Evolutionary conservation across 2,113 vertebrate genomes (phyloP).

Genomic region (Ptychochromis oligacanthus): DNA sequence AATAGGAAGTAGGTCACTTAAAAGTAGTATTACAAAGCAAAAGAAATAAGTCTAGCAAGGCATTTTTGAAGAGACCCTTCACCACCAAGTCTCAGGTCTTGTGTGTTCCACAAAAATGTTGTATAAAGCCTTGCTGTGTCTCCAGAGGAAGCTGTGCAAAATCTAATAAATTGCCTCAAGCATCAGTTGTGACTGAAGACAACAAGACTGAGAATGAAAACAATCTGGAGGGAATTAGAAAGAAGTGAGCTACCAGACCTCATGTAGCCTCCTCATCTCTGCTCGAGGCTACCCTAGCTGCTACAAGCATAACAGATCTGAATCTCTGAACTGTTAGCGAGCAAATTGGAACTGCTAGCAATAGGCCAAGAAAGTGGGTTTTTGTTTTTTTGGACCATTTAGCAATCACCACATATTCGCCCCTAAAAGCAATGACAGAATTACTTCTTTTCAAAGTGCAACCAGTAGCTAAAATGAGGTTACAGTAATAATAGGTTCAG

Average conservation of each 20-base stretch:
- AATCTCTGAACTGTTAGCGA: neutral
- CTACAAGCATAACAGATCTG: neutral
- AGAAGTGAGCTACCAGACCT: slow-evolving; percentile 16
- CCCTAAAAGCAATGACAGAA: neutral
- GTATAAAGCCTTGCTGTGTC: neutral
- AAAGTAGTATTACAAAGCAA: neutral
- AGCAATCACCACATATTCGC: neutral
- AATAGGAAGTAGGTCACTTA: neutral
- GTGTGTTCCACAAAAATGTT: neutral
- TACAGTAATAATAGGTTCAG: too few relatives aligned
- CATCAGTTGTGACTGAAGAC: slow-evolving; percentile 8
- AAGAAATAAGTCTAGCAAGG: neutral
- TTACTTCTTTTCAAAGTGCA: too few relatives aligned
- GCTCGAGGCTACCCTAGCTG: slow-evolving; percentile 6
- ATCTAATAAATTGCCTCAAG: slow-evolving; percentile 22
- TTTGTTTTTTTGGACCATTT: neutral
- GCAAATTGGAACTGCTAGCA: neutral
- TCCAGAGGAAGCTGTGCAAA: slow-evolving; percentile 12
- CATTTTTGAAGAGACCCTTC: neutral
- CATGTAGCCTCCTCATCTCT: neutral
- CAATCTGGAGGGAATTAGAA: neutral
- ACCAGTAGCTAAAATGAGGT: too few relatives aligned
- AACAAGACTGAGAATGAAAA: neutral
- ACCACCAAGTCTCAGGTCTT: neutral
- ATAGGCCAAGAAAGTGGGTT: neutral